These are phyloP conservation scores for Cheracebus regulus DNA, from an alignment of 2,797 vertebrate genomes.

Conservation along the genomic window DNA sequence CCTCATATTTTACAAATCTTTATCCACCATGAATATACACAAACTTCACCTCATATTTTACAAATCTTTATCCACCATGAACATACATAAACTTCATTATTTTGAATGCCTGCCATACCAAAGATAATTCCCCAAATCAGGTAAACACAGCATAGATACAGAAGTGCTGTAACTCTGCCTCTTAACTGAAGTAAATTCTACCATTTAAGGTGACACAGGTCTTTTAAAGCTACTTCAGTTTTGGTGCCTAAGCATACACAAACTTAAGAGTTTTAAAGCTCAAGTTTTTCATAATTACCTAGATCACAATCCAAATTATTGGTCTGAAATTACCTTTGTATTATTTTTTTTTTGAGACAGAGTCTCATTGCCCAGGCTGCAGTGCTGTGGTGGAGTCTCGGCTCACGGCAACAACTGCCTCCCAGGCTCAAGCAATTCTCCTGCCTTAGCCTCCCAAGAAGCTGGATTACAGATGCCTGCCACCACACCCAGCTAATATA, in stretches of 20 bases:
- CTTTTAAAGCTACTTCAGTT: constrained; percentile 52
- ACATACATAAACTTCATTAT: background rate
- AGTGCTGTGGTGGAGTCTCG: too few species aligned
- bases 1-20: constrained; percentile 47
- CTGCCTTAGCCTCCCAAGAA: too few species aligned
- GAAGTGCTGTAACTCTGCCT: background rate
- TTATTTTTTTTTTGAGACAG: background rate
- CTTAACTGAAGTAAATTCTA: constrained; percentile 31
- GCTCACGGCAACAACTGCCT: too few species aligned
- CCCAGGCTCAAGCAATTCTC: too few species aligned
- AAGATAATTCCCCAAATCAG: constrained; percentile 10
- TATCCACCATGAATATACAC: background rate
- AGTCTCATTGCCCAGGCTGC: too few species aligned
- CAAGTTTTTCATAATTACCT: background rate
- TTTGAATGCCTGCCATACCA: constrained; percentile 12
- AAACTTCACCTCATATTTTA: background rate
- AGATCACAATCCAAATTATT: constrained; percentile 3
- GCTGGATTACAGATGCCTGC: too few species aligned
- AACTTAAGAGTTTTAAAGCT: background rate
- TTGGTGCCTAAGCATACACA: background rate
- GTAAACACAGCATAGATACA: background rate
- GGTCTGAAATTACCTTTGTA: constrained; percentile 14
- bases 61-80: constrained; percentile 11
- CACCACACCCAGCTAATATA: too few species aligned
- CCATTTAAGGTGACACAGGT: background rate